Evolutionary conservation across 2,797 vertebrate genomes (phyloP), one percentile per base, ranked within the genome.

Genomic region (Leucoraja ocellata): DNA sequence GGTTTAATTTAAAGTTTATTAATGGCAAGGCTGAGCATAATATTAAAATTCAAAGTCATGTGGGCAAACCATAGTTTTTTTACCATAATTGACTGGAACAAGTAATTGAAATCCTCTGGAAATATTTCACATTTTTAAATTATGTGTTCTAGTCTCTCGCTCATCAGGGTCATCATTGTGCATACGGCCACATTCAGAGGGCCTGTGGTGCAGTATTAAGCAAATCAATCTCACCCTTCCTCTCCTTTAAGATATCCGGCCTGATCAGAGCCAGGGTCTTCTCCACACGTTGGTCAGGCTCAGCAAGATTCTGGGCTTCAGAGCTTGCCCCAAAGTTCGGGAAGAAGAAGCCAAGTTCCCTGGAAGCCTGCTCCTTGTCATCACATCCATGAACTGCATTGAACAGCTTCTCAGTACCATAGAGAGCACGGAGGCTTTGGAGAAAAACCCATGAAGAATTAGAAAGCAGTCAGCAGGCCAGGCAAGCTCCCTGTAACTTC

Each of bases 341-440:
- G 95, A 98, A 98, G 96, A 98, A 97, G 95, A 98, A 96, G 91
- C 97, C 97, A 90, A 98, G 96, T 94, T 98, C 98, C 95, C 97
- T 96, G 95, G 96, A 94, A 94, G 98, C 97, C 18, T 95, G 97
- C 93, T 97, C 96, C 32, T 94, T 93, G 95, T 97, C 96, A 94
- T 94, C 94, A 94, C 98, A 98, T 93, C 98, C 97, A 23, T 98
- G 98, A 94, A 98, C 95, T 14, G 97, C 98, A 90, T 98, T 98
- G 94, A 97, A 97, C 94, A 97, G 96, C 92, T 96, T 95, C 94
- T 97, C 96, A 83, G 97, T 97, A 95, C 98, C 97, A 84, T 98
- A 98, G 95, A 97, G 97, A 94, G 97, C 97, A 93, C 97, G 97
- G 95, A 98, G 96, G 95, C 98, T 98, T 95, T 58, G 93, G 95